Evolutionary conservation across 53 echinoderm and acorn worm species (phyloP).

Genomic region (Holothuria scabra): DNA sequence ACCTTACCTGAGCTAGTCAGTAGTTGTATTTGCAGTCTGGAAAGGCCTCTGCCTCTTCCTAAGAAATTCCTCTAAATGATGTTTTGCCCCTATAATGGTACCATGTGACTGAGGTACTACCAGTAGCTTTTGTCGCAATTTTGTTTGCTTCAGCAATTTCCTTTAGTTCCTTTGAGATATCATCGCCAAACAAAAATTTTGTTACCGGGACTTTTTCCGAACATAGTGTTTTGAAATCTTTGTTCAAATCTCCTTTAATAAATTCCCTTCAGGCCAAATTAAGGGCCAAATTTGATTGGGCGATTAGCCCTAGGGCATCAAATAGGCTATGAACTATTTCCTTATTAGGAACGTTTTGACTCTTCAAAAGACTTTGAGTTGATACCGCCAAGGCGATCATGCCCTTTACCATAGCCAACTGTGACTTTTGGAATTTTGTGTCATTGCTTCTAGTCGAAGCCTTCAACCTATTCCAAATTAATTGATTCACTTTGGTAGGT

Average conservation of each 20-base stretch:
- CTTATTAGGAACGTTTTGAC: no score
- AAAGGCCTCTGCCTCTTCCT: not conserved
- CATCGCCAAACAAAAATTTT: not conserved
- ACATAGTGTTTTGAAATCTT: not conserved
- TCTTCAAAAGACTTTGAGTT: not conserved
- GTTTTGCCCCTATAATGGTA: not conserved
- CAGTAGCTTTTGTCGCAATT: not conserved
- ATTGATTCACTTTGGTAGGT: not conserved
- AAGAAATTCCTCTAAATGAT: not conserved
- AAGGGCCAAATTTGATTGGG: no score
- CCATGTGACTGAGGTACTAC: not conserved
- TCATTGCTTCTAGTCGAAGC: not conserved
- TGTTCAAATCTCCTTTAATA: no score
- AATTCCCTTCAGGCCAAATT: no score
- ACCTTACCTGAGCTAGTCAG: not conserved
- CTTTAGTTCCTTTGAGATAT: not conserved
- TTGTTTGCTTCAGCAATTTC: slow-evolving; percentile 1
- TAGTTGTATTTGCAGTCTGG: not conserved
- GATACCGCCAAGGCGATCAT: not conserved
- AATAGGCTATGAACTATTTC: no score
- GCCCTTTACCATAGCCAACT: not conserved
- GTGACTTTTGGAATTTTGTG: not conserved
- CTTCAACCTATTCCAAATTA: not conserved
- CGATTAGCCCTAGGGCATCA: no score
- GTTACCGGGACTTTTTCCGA: not conserved